Base-by-base conservation (phyloP, 2,888 invertebrate genomes). In the Andrena minutula region DNA sequence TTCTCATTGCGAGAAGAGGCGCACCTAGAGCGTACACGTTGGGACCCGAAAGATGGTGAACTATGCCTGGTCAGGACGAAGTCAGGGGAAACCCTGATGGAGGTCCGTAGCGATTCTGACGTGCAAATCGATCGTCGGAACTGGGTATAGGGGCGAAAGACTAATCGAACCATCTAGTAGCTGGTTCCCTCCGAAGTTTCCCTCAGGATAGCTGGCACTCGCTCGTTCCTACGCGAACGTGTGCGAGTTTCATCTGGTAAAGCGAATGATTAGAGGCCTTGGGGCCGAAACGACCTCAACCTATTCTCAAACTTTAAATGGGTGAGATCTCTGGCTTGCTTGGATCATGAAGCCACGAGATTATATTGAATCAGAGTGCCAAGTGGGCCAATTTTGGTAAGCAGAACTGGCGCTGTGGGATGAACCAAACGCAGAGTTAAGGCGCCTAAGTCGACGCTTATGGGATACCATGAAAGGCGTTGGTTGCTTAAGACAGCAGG, bases 101-200 rank as follows among this genome's bases (percentile, higher is more conserved):
- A 94, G 94, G 95, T 87, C 85, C 86, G 95, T 95, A 94, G 95
- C 95, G 90, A 91, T 86, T 90, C 89, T 90, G 96, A 96, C 96
- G 96, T 96, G 96, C 96, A 96, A 96, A 96, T 96, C 96, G 41
- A 96, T 96, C 96, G 95, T 96, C 95, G 94, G 95, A 96, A 95
- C 95, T 96, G 96, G 95, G 96, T 96, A 96, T 96, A 96, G 96
- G 95, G 96, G 95, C 95, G 95, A 41, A 41, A 41, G 41, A 41
- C 41, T 41, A 41, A 41, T 41, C 41, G 41, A 41, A 41, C 41
- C 41, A 41, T 41, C 41, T 41, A 41, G 41, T 41, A 41, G 41
- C 41, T 41, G 41, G 41, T 41, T 41, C 41, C 41, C 41, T 41
- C 41, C 41, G 41, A 41, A 41, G 41, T 41, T 41, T 41, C 41